Evolutionary conservation across 2,888 invertebrate species (phyloP).

Genomic region (Orchestes rusci): DNA sequence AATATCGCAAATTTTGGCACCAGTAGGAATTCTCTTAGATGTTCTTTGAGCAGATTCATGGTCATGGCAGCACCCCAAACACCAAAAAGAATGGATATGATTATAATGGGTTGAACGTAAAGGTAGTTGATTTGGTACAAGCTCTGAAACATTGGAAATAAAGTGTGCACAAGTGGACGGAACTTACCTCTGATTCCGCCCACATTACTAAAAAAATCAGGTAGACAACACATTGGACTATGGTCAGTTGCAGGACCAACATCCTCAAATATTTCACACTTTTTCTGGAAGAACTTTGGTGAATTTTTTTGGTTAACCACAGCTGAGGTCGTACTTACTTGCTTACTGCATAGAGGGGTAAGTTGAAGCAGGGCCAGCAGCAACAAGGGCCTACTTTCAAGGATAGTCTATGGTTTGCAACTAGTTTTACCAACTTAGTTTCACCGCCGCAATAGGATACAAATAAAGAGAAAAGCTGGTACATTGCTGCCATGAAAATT

Average conservation of each 20-base stretch:
- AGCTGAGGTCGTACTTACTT: no score
- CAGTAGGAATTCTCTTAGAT: conserved; percentile 41
- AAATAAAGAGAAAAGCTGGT: conserved; percentile 61
- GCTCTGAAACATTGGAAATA: conserved; percentile 45
- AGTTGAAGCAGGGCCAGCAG: conserved; percentile 62
- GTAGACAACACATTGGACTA: conserved; percentile 59
- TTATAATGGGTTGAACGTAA: conserved; percentile 59
- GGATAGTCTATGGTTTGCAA: conserved; percentile 52
- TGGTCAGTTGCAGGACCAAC: conserved; percentile 61
- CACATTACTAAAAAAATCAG: conserved; percentile 53
- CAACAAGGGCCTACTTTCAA: conserved; percentile 63
- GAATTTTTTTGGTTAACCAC: no score
- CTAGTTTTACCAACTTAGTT: conserved; percentile 51
- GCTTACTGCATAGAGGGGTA: no score
- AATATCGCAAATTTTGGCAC: conserved; percentile 51
- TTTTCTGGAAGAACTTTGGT: conserved; percentile 46
- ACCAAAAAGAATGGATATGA: conserved; percentile 58
- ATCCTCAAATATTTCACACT: conserved; percentile 49
- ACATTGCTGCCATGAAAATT: conserved; percentile 61
- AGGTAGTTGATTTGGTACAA: conserved; percentile 52
- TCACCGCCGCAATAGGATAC: conserved; percentile 59
- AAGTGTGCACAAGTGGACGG: neutral
- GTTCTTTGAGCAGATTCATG: conserved; percentile 48
- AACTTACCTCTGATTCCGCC: conserved; percentile 58
- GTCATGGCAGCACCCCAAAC: conserved; percentile 64